Evolutionary conservation across 2,888 invertebrate genomes (phyloP).

Genomic region (Drosophila meridionalis): DNA sequence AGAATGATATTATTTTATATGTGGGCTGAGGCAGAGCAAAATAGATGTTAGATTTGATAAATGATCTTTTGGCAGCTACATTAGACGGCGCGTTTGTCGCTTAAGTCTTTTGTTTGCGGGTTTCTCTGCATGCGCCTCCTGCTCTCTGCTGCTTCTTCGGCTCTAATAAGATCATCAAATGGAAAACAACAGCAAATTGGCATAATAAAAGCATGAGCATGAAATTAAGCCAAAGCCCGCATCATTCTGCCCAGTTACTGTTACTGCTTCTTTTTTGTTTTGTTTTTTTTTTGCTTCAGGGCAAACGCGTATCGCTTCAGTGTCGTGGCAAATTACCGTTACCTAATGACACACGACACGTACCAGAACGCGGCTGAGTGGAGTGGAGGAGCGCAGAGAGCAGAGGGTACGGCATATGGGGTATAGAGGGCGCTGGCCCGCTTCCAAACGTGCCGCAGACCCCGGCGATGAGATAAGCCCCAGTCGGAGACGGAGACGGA

Average conservation of each 20-base stretch:
- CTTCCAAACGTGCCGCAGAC: constrained; percentile 55
- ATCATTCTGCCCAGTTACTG: constrained; percentile 28
- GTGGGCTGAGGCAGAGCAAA: constrained; percentile 2
- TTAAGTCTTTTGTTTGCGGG: constrained; percentile 54
- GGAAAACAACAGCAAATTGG: constrained; percentile 54
- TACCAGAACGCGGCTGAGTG: constrained; percentile 31
- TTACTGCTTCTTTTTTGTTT: not conserved
- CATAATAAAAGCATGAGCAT: constrained; percentile 57
- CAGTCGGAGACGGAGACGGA: constrained; percentile 11
- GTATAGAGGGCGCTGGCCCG: constrained; percentile 23
- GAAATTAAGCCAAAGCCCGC: constrained; percentile 55
- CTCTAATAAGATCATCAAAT: constrained; percentile 52
- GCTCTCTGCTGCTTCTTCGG: constrained; percentile 8
- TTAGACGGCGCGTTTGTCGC: constrained; percentile 51
- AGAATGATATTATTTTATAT: not conserved
- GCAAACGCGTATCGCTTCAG: constrained; percentile 49
- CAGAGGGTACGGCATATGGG: not conserved
- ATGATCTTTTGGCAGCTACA: constrained; percentile 16
- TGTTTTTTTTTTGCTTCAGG: not conserved
- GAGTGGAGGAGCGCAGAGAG: not conserved
- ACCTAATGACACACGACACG: constrained; percentile 71
- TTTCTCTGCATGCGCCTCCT: not conserved
- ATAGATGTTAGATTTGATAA: constrained; percentile 7
- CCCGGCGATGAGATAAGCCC: constrained; percentile 46
- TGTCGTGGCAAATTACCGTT: constrained; percentile 66